Conservation (phyloP, 2,797 vertebrate genomes). For the Ispidina picta region DNA sequence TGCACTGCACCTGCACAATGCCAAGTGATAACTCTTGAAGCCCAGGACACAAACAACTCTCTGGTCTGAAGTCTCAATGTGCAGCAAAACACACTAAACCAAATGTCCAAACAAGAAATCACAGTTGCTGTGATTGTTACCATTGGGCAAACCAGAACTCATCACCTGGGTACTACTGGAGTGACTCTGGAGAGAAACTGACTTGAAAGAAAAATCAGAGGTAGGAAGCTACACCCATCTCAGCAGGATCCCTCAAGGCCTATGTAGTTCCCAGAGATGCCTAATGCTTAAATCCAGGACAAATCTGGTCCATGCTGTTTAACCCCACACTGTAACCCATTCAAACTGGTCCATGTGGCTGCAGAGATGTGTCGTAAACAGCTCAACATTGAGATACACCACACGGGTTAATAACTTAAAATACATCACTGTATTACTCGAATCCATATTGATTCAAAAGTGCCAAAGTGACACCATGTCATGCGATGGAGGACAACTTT, state of each 20-base stretch:
- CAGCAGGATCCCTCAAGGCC: not conserved
- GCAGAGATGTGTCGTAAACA: accelerated
- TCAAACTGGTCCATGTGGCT: not conserved
- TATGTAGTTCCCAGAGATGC: accelerated
- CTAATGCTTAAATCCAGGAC: not conserved
- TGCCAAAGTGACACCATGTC: not conserved
- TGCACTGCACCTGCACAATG: not conserved
- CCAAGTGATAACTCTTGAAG: not conserved
- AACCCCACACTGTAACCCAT: not conserved
- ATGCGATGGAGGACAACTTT: not conserved
- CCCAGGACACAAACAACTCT: not conserved
- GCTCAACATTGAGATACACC: not conserved
- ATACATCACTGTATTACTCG: not conserved
- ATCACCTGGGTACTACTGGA: not conserved
- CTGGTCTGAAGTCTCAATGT: not conserved
- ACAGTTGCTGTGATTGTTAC: accelerated
- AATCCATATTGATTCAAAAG: not conserved
- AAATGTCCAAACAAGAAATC: not conserved
- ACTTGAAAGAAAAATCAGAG: not conserved
- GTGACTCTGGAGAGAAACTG: not conserved
- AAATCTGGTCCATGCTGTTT: not conserved
- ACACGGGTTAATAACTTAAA: not conserved
- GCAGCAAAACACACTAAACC: not conserved
- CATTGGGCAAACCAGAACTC: not conserved
- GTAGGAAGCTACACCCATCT: not conserved